phyloP scores from a whole-genome alignment of 2,888 invertebrate genomes.

The Serripes groenlandicus region DNA sequence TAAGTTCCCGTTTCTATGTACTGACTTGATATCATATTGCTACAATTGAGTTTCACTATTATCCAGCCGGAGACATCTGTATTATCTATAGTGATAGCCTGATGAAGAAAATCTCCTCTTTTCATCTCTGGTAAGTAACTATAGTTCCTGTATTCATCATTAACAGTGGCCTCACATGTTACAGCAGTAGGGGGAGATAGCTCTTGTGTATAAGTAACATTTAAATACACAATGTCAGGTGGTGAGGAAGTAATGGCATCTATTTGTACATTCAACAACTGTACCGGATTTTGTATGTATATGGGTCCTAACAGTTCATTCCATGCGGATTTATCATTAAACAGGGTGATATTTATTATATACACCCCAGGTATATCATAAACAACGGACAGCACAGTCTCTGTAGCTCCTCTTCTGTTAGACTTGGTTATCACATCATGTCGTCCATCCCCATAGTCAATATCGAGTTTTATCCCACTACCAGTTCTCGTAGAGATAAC shows the following conservation, averaged over 20 bases:
- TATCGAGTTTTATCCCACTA: constrained; percentile 59
- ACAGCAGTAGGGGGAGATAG: constrained; percentile 61
- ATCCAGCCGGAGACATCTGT: constrained; percentile 52
- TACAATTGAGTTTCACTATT: constrained; percentile 65
- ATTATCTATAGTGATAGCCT: constrained; percentile 7
- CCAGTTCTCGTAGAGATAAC: constrained; percentile 60
- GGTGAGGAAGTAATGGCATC: constrained; percentile 60
- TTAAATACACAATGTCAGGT: constrained; percentile 44
- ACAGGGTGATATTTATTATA: constrained; percentile 48
- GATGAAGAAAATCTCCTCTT: constrained; percentile 5
- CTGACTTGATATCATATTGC: constrained; percentile 66
- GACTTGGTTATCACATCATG: constrained; percentile 53
- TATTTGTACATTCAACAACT: constrained; percentile 50
- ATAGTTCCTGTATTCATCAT: constrained; percentile 15
- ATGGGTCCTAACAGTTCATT: constrained; percentile 34
- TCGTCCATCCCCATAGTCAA: constrained; percentile 56
- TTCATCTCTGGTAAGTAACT: constrained; percentile 20
- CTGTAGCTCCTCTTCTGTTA: constrained; percentile 52
- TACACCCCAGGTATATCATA: constrained; percentile 58
- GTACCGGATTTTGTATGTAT: constrained; percentile 64
- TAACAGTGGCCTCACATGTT: constrained; percentile 40
- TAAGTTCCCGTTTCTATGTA: constrained; percentile 56
- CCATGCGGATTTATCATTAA: constrained; percentile 48
- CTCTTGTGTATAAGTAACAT: constrained; percentile 40
- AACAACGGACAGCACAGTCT: constrained; percentile 33